Evolutionary conservation across 2,113 vertebrate genomes (phyloP).

Genomic region (Gymnogyps californianus): DNA sequence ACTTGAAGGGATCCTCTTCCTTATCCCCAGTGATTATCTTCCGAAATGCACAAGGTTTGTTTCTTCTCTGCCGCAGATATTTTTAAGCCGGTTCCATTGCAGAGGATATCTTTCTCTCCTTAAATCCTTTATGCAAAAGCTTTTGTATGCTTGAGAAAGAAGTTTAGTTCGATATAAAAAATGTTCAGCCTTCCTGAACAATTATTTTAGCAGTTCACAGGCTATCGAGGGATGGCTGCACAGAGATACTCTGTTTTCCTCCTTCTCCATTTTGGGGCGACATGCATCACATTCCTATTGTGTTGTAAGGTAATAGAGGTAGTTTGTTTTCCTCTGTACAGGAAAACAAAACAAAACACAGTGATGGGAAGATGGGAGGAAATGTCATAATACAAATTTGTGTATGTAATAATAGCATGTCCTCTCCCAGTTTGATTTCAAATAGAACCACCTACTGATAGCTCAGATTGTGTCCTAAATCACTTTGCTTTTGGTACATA

Average conservation of each 20-base stretch:
- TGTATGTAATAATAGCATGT: not conserved
- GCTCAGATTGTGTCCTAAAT: not conserved
- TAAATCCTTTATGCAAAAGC: not conserved
- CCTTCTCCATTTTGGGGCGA: not conserved
- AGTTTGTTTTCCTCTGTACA: not conserved
- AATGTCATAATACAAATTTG: not conserved
- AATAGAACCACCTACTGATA: not conserved
- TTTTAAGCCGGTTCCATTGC: not conserved
- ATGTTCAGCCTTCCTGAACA: not conserved
- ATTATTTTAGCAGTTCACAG: not conserved
- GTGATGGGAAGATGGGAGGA: not conserved
- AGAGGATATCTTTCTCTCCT: not conserved
- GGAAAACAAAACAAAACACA: not conserved
- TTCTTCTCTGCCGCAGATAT: not conserved
- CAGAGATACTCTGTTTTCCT: not conserved
- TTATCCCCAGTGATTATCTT: not conserved
- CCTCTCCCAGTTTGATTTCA: not conserved
- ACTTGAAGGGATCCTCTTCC: not conserved
- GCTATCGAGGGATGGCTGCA: not conserved
- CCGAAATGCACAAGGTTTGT: not conserved
- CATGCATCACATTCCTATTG: not conserved
- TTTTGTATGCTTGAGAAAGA: not conserved
- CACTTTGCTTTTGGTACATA: not conserved
- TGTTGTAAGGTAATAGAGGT: not conserved
- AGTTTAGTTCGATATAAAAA: not conserved